phyloP scores from a whole-genome alignment of 35 echinoderm and acorn worm species.

The Holothuria glaberrima region DNA sequence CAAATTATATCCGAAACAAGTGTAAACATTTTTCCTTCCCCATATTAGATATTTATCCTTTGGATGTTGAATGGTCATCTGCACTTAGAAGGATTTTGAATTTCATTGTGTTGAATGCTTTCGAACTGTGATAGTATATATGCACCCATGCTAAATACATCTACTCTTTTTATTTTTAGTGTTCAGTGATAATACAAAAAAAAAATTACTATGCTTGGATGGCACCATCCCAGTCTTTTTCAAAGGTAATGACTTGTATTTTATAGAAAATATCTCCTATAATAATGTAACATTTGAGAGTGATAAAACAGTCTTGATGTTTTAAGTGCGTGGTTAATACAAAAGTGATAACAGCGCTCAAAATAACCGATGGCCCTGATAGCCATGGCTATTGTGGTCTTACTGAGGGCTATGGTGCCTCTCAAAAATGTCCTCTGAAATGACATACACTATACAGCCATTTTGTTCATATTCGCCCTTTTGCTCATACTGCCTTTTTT shows the following conservation, averaged over 20 bases:
- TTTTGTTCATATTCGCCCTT: no score
- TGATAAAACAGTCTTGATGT: no score
- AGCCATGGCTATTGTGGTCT: no score
- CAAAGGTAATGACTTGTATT: constrained; percentile 73
- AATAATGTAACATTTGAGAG: no score
- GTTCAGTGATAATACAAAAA: constrained; percentile 84
- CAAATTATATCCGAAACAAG: not conserved
- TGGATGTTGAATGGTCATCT: not conserved
- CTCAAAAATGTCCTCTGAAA: no score
- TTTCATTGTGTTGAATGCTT: not conserved
- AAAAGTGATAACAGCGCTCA: no score
- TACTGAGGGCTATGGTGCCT: no score
- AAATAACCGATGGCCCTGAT: no score
- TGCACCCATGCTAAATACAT: not conserved
- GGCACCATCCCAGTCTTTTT: constrained; percentile 89
- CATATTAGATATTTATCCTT: not conserved
- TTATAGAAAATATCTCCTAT: not conserved
- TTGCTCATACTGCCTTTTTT: no score
- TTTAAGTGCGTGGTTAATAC: no score
- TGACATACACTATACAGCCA: no score
- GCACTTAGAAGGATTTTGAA: not conserved
- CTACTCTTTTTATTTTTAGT: constrained; percentile 65
- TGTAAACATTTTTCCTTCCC: not conserved
- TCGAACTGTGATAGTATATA: not conserved
- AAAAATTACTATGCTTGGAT: constrained; percentile 81